Percentiles rank a stretch among this genome's conserved stretches.
These are phyloP conservation scores for Pterois miles DNA, from an alignment of 2,797 vertebrate genomes.

Conservation along the genomic window DNA sequence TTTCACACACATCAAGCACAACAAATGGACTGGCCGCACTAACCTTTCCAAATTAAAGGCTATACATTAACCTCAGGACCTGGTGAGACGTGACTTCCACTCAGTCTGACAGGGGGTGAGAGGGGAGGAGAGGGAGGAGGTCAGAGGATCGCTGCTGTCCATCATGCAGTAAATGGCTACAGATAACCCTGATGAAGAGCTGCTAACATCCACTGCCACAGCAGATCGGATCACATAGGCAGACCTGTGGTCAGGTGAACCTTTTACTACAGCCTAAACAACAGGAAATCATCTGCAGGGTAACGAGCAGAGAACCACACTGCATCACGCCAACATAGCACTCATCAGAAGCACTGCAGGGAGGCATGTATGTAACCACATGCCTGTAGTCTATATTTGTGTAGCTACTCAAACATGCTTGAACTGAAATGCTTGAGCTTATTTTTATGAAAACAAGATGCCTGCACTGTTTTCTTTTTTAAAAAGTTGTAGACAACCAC, in stretches of 20 bases:
- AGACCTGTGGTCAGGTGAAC: constrained; percentile 40
- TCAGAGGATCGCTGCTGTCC: constrained; percentile 46
- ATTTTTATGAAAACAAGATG: constrained; percentile 7
- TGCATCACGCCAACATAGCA: constrained; percentile 14
- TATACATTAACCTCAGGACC: constrained; percentile 68
- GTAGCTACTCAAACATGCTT: neutral
- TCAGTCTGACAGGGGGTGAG: constrained; percentile 51
- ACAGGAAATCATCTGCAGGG: constrained; percentile 15
- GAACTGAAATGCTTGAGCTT: neutral
- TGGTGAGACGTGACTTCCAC: constrained; percentile 65
- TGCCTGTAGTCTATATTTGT: constrained; percentile 11
- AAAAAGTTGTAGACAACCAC: neutral
- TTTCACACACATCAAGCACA: constrained; percentile 34
- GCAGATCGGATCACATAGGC: constrained; percentile 30
- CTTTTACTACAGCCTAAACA: constrained; percentile 27
- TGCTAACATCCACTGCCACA: constrained; percentile 25
- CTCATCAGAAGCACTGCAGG: constrained; percentile 52
- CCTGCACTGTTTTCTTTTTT: neutral
- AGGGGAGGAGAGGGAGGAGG: constrained; percentile 43
- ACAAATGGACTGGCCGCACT: constrained; percentile 20
- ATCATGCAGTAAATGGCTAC: constrained; percentile 60
- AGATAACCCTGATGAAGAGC: constrained; percentile 64
- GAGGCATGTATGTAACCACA: constrained; percentile 31
- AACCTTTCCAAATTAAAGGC: constrained; percentile 68
- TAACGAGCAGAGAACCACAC: constrained; percentile 13